These are phyloP conservation scores for Diplodus puntazzo DNA, from an alignment of 2,797 vertebrate genomes.

Conservation along the genomic window DNA sequence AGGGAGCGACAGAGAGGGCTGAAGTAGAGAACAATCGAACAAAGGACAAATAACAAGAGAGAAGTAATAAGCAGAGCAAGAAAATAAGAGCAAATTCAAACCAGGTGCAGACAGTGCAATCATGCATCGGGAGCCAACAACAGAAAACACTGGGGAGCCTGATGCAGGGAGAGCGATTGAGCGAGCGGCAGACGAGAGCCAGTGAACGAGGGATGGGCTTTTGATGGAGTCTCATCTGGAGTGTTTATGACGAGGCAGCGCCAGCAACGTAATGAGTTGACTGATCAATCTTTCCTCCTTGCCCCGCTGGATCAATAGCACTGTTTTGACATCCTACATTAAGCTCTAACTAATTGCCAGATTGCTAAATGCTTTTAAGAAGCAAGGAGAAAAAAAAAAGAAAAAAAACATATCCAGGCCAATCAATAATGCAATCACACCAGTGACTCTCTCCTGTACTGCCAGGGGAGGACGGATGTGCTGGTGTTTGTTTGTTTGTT, in stretches of 20 bases:
- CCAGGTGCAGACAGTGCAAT: conserved; percentile 60
- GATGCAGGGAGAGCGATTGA: conserved; percentile 44
- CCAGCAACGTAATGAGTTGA: conserved; percentile 88
- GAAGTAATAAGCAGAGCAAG: conserved; percentile 12
- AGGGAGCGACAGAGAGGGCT: background rate
- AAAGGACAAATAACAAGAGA: conserved; percentile 40
- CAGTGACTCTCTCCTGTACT: conserved; percentile 78
- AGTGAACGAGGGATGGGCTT: conserved; percentile 72
- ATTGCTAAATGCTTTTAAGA: conserved; percentile 95
- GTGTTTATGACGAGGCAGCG: conserved; percentile 84
- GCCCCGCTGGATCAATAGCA: conserved; percentile 84
- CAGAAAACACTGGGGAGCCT: conserved; percentile 61
- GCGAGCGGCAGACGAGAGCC: conserved; percentile 45
- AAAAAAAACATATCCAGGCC: conserved; percentile 74
- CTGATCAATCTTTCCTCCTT: conserved; percentile 89
- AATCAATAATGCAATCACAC: conserved; percentile 90
- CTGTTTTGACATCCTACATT: conserved; percentile 96
- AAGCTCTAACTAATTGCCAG: conserved; percentile 95
- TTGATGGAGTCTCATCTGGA: conserved; percentile 82
- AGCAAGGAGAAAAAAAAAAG: conserved; percentile 63
- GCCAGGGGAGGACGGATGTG: conserved; percentile 57
- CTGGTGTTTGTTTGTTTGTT: conserved; percentile 37
- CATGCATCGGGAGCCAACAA: conserved; percentile 47
- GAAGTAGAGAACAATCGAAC: conserved; percentile 15
- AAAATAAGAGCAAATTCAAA: conserved; percentile 23